Base-by-base conservation (phyloP, 2,888 invertebrate genomes). In the Allygus modestus region DNA sequence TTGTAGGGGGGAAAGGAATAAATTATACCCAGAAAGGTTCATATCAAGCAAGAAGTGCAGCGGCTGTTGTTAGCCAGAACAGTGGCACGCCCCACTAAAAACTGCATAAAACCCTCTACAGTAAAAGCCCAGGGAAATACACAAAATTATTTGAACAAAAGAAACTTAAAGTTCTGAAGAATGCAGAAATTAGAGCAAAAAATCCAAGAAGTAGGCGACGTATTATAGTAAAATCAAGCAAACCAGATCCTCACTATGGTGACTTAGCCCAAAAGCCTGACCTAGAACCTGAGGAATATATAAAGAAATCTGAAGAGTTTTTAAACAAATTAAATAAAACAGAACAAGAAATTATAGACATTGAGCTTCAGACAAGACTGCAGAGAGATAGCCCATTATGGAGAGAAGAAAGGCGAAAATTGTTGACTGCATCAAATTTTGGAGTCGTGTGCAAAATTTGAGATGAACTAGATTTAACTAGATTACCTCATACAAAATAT, bases 1-100 rank as follows among this genome's bases (percentile, higher is more conserved):
- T 87, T 84, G 86, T 88, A 23, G 88, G 89, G 1, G 90, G 89
- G 5, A 90, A 89, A 87, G 83, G 89, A 84, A 87, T 89, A 9
- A 89, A 90, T 86, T 83, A 73, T 31, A 12, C 58, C 12, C 20
- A 88, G 81, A 88, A 85, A 84, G 83, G 88, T 9, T 87, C 88
- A 0, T 90, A 89, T 84, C 86, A 88, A 87, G 87, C 85, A 12
- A 87, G 89, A 81, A 89, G 88, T 69, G 89, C 88, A n/a, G 88
- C 90, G 4, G 88, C 87, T 12, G 88, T 87, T 12, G 61, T 61
- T 1, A 28, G 26, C 61, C 61, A 61, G 4, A 61, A 61, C 86
- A 85, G 51, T 20, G 51, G 51, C 1, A 12, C 7, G 9, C 46
- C 26, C 2, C 54, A 31, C 33, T 23, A 51, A 20, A 28, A 26